Evolutionary conservation across 2,888 invertebrate species (phyloP), one percentile per base, ranked within the genome.

Genomic region (Gasteruption jaculator): DNA sequence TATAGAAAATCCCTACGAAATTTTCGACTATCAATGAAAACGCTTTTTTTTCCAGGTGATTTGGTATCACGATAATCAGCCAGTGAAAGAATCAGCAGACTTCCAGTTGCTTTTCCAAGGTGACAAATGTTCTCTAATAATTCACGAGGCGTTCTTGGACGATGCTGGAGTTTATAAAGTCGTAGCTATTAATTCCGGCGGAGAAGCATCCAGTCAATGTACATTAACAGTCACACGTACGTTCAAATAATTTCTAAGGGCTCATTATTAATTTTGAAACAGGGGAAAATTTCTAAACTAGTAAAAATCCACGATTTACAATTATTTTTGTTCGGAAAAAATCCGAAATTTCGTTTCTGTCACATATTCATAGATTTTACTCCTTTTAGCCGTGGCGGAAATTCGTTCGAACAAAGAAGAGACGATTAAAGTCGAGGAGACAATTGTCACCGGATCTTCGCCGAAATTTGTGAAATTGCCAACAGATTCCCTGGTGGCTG

Each of bases 71-170:
- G 82, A 90, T 57, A 83, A 83, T 37, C 77, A 81, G 40, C 88
- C 87, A 0, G 83, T 92, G 1, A 88, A 88, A 64, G 89, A 90
- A 66, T 88, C 89, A 0, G 78, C 83, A 22, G 88, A 90, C 61
- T 83, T 89, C 52, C 85, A 86, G 61, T 71, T 91, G 20, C 73
- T 86, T 4, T 91, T 90, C 71, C 87, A 87, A 71, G 89, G 90
- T 10, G 91, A 91, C 70, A 80, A 81, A 19, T 86, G 86, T 57
- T 84, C 86, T 2, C 68, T 85, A 26, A 73, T 85, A 24, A 83
- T 87, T 37, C 79, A 82, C 53, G 82, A 84, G 65, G 86, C 83
- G 1, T 80, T 82, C 52, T 72, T 82, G 14, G 85, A 86, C 63
- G 88, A 90, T 65, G 80, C 80, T 24, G 90, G 90, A 8, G 74